Base-by-base conservation (phyloP, 2,797 vertebrate genomes). In the Clarias laeviceps region DNA sequence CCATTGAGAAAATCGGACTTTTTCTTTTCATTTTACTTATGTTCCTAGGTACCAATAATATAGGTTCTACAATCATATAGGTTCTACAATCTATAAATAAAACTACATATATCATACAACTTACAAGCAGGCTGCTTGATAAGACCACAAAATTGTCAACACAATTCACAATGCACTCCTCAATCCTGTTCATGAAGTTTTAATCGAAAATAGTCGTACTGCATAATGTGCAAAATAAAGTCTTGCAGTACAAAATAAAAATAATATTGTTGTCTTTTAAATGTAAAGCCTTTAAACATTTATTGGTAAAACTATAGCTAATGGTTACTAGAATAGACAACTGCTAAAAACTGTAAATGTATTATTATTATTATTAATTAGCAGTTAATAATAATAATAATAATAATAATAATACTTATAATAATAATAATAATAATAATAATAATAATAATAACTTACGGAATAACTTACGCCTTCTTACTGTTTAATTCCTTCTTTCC, bases 371-470 rank as follows among this genome's bases (percentile, higher is more conserved):
- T 12, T 65, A 65, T 0, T 27, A 61, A 20, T 59, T 18, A 59
- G 5, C 1, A 18, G 20, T 18, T 59, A 20, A 54, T 8, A 29
- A 27, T 32, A 69, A 5, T 37, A 69, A 34, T 22, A 37, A 22
- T 37, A 69, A 9, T 62, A 79, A 78, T 15, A 76, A 77, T 50
- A 50, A 54, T 54, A 74, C n/a, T n/a, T n/a, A 54, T 56, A 77
- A 61, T 40, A 79, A 62, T 40, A 79, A 40, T 14, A 29, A 56
- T 56, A 56, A 32, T 29, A 29, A 27, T 74, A 74, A 4, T 57
- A 32, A 34, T 57, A 32, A 57, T 77, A 61, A 59, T 37, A 27
- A 65, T 29, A 27, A 65, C 64, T 65, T 65, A 65, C 64, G n/a
- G 24, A 27, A 29, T 14, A 11, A 74, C 56, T 78, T 78, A 59